Conservation (phyloP, 2,888 invertebrate genomes). For the Hermodice carunculata region DNA sequence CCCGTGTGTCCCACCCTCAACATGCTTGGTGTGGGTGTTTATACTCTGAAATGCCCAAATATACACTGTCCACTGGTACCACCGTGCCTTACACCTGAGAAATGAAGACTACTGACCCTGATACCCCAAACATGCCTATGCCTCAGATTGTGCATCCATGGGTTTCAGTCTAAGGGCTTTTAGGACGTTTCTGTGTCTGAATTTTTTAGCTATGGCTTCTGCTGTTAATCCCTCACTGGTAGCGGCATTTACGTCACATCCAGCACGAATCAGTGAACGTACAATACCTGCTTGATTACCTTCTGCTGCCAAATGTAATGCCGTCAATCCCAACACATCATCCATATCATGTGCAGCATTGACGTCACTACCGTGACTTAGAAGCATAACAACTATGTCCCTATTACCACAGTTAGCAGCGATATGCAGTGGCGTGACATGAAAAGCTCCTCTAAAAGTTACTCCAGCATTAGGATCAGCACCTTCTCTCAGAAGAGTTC, state of each 20-base stretch:
- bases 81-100: too few relatives aligned
- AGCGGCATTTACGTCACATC: constrained; percentile 23
- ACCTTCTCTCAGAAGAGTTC: constrained; percentile 47
- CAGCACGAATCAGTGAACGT: constrained; percentile 24
- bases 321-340: constrained; percentile 32
- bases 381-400: constrained; percentile 22
- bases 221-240: constrained; percentile 35
- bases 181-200: constrained; percentile 19
- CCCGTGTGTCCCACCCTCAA: too few relatives aligned
- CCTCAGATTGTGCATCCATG: background rate
- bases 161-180: constrained; percentile 9
- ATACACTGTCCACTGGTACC: too few relatives aligned
- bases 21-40: too few relatives aligned
- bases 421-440: constrained; percentile 35
- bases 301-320: constrained; percentile 36
- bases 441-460: constrained; percentile 26
- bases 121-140: too few relatives aligned
- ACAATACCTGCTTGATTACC: constrained; percentile 31
- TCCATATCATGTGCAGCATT: constrained; percentile 34
- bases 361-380: constrained; percentile 28
- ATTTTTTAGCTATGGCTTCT: constrained; percentile 31
- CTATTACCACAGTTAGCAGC: constrained; percentile 36
- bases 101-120: too few relatives aligned
- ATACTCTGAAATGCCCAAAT: too few relatives aligned
- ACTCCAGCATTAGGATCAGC: constrained; percentile 42